Evolutionary conservation across 2,113 vertebrate species (phyloP).

Genomic region (Chloebia gouldiae): DNA sequence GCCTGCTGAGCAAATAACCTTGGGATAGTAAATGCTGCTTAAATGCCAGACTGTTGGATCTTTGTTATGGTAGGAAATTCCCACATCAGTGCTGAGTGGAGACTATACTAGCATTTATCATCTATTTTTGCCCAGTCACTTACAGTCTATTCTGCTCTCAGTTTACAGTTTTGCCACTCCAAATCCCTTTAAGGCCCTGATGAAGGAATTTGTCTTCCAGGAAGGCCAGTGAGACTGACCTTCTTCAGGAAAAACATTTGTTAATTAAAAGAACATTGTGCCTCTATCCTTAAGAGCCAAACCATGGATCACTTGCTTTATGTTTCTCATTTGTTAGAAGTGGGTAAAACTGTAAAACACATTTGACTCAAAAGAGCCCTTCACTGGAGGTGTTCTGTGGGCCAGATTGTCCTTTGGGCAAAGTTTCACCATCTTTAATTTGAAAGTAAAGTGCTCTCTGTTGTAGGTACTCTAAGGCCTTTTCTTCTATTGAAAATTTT

Average conservation of each 20-base stretch:
- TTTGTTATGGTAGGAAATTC: neutral
- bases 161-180: neutral
- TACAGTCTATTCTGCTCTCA: neutral
- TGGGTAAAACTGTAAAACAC: neutral
- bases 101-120: neutral
- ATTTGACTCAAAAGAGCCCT: neutral
- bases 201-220: neutral
- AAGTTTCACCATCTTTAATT: neutral
- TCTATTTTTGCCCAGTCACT: neutral
- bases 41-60: neutral
- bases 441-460: neutral
- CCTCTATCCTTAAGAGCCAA: neutral
- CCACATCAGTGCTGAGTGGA: neutral
- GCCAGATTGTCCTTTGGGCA: neutral
- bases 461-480: neutral
- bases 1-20: neutral
- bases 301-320: neutral
- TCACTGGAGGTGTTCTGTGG: neutral
- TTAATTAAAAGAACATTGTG: constrained; percentile 21
- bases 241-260: neutral
- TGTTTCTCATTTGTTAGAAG: neutral
- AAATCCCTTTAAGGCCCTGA: neutral
- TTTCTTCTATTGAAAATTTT: neutral
- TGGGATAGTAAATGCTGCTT: neutral
- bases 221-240: neutral